Percentiles rank a stretch among this genome's conserved stretches.
phyloP scores from a whole-genome alignment of 64 coral and sea anemone genomes.

The Montipora capricornis region DNA sequence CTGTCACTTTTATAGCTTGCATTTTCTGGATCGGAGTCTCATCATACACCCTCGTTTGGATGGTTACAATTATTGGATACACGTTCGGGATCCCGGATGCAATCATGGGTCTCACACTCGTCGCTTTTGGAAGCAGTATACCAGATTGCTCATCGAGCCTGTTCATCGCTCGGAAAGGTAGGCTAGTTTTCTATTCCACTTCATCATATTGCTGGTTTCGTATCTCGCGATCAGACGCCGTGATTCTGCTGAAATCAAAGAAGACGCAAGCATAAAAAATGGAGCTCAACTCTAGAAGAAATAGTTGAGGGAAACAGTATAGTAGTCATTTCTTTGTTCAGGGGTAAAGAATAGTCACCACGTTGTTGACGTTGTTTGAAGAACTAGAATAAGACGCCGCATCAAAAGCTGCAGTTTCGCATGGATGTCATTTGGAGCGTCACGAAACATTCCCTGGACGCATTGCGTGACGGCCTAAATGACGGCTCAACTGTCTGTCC shows the following conservation, averaged over 20 bases:
- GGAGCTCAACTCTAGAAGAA: not conserved
- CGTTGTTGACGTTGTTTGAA: not conserved
- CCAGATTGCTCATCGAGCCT: slow-evolving; percentile 62
- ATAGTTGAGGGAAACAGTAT: not conserved
- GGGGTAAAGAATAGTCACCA: not conserved
- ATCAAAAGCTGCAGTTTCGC: too few relatives aligned
- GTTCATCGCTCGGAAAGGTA: slow-evolving; percentile 79
- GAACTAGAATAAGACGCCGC: too few relatives aligned
- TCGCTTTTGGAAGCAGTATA: slow-evolving; percentile 61
- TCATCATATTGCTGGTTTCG: too few relatives aligned
- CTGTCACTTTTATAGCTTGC: slow-evolving; percentile 72
- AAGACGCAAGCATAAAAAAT: too few relatives aligned
- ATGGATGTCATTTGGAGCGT: too few relatives aligned
- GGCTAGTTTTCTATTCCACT: not conserved
- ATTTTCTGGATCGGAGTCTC: slow-evolving; percentile 52
- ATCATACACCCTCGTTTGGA: slow-evolving; percentile 69
- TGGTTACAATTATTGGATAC: slow-evolving; percentile 76
- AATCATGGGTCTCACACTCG: slow-evolving; percentile 70
- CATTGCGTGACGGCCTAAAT: too few relatives aligned
- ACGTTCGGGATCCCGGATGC: slow-evolving; percentile 63
- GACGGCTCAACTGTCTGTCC: too few relatives aligned
- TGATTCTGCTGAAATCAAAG: too few relatives aligned
- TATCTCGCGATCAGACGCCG: too few relatives aligned
- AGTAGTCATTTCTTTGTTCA: not conserved
- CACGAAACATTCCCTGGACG: too few relatives aligned